Base-by-base conservation (phyloP, 2,888 invertebrate species). In the Drosophila lutescens region DNA sequence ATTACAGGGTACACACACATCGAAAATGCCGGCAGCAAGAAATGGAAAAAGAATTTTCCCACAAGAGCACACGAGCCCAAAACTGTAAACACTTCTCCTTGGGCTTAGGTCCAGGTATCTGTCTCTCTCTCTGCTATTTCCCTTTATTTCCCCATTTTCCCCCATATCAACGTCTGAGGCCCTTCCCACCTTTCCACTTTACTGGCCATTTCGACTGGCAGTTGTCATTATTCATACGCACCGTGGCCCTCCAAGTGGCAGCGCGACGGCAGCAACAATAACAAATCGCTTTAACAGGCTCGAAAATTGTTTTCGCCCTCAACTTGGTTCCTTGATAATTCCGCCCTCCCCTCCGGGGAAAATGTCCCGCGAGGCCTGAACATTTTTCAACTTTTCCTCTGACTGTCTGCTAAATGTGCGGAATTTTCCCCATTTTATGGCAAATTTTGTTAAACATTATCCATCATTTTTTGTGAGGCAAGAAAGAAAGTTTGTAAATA, bases 221-320 rank as follows among this genome's bases (percentile, higher is more conserved):
- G 74, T 77, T 81, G 85, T 74, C 79, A 84, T 81, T 79, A 77
- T 60, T 81, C 79, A 84, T 85, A 80, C 85, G 80, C 80, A 78
- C 57, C 60, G 84, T 80, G 62, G 77, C 73, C 58, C 74, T 65
- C 55, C 59, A 20, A 63, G 71, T 55, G 58, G 41, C 54, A 53
- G 34, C n/a, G 12, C 59, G 38, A n/a, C 34, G 38, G 15, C 34
- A 57, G n/a, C 56, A 61, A 61, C 65, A 78, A 72, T 72, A 79
- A 81, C 78, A 70, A 78, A 80, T 80, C 76, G 78, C 80, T 70
- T 78, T 70, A 57, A 62, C 78, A 72, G 69, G 72, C 57, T 72
- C 72, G 72, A 78, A 78, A 75, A 78, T 83, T 75, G 78, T 70
- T 80, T 65, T 78, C 49, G 49, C 60, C 49, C 20, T 30, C 47